Evolutionary conservation across 2,113 vertebrate species (phyloP).

Genomic region (Anarhynchus alexandrinus): DNA sequence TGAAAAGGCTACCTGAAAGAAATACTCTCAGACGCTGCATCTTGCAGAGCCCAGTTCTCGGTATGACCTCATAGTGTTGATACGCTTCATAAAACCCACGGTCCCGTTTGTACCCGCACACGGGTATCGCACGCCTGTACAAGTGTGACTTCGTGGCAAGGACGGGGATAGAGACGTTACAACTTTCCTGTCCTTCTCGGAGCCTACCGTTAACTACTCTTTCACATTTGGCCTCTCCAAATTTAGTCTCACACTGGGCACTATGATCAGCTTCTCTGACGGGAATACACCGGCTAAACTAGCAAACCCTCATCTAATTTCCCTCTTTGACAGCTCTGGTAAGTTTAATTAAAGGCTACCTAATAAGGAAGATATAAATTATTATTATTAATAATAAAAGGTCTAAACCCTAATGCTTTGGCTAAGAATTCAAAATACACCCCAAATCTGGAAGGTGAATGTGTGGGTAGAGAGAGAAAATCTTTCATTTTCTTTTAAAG

Average conservation of each 20-base stretch:
- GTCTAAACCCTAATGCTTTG: background rate
- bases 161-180: background rate
- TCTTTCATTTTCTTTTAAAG: background rate
- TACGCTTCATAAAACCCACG: background rate
- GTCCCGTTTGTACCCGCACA: background rate
- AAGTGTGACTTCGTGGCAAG: background rate
- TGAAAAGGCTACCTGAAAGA: background rate
- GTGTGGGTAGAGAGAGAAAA: background rate
- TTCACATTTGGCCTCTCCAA: background rate
- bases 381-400: background rate
- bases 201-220: background rate
- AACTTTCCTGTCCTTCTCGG: background rate
- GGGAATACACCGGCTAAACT: background rate
- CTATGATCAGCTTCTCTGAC: background rate
- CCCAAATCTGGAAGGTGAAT: background rate
- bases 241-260: background rate
- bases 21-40: accelerated
- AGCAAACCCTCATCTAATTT: background rate
- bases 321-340: background rate
- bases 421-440: background rate
- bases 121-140: accelerated
- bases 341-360: background rate
- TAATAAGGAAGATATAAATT: background rate
- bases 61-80: background rate
- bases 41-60: background rate